Conservation (phyloP, 2,888 invertebrate genomes). For the Scaptomyza polygonia region DNA sequence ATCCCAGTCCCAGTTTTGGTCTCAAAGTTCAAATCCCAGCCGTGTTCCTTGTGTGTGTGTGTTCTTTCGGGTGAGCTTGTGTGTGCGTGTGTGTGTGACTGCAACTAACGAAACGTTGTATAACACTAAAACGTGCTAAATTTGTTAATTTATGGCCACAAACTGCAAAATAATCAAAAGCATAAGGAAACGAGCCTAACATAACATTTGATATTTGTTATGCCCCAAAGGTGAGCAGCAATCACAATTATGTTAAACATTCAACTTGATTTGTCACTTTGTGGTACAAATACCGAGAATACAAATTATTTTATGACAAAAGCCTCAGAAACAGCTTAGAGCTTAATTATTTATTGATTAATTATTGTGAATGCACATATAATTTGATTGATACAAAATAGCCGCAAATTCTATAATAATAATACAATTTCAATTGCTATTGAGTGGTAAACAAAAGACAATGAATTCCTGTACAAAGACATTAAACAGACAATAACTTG, state of each 20-base stretch:
- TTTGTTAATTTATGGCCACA: conserved; percentile 70
- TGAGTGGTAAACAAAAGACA: conserved; percentile 15
- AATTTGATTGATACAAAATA: neutral
- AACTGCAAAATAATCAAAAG: conserved; percentile 59
- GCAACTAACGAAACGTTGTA: conserved; percentile 44
- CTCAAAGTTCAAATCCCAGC: conserved; percentile 48
- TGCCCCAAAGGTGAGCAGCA: conserved; percentile 62
- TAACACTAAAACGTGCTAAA: conserved; percentile 71
- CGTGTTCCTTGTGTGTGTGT: conserved; percentile 9
- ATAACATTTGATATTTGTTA: conserved; percentile 57
- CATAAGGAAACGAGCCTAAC: conserved; percentile 35
- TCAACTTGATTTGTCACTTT: neutral
- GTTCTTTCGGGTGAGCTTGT: neutral
- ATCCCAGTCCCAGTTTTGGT: conserved; percentile 14
- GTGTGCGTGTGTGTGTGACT: conserved; percentile 26
- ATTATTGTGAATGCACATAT: neutral
- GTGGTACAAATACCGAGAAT: neutral
- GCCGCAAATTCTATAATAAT: neutral
- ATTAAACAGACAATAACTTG: neutral
- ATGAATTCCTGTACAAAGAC: conserved; percentile 9
- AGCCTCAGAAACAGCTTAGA: neutral
- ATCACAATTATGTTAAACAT: conserved; percentile 22
- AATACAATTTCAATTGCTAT: neutral
- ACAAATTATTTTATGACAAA: neutral
- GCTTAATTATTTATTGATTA: neutral